A percentile compares a stretch with the other conserved stretches of the same genome.
phyloP scores from a whole-genome alignment of 2,797 vertebrate genomes.

The Telmatherina bonti region DNA sequence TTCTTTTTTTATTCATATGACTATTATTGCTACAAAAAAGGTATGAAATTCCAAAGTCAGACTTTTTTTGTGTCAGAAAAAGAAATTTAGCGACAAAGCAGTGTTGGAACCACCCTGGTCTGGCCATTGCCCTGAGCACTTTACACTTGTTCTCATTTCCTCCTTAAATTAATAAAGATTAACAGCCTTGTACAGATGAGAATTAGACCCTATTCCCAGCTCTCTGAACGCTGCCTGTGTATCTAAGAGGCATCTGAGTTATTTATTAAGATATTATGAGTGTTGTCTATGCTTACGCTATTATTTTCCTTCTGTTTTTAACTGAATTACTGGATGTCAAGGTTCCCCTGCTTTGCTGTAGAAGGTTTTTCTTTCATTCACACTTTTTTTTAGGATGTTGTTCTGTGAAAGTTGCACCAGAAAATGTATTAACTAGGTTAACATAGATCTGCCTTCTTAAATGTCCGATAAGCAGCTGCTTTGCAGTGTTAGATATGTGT shows the following conservation, averaged over 20 bases:
- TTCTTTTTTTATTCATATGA: background rate
- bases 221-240: constrained; percentile 44
- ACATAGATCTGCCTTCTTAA: background rate
- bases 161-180: constrained; percentile 77
- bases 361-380: background rate
- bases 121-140: constrained; percentile 59
- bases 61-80: constrained; percentile 20
- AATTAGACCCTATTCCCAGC: constrained; percentile 51
- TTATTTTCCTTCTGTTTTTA: too few relatives aligned
- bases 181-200: constrained; percentile 43
- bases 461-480: background rate
- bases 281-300: too few relatives aligned
- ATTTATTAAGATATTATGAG: too few relatives aligned
- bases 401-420: background rate
- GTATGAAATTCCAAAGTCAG: background rate
- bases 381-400: background rate
- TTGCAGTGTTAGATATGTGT: too few relatives aligned
- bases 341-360: too few relatives aligned
- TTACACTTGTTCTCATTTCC: constrained; percentile 71
- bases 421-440: background rate
- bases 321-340: too few relatives aligned
- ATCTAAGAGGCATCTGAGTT: too few relatives aligned
- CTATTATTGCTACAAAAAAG: too few relatives aligned
- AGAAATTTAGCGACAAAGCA: constrained; percentile 33
- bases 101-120: constrained; percentile 31